Evolutionary conservation across 2,888 invertebrate species (phyloP), one percentile per base, ranked within the genome.

Genomic region (Neria commutata): DNA sequence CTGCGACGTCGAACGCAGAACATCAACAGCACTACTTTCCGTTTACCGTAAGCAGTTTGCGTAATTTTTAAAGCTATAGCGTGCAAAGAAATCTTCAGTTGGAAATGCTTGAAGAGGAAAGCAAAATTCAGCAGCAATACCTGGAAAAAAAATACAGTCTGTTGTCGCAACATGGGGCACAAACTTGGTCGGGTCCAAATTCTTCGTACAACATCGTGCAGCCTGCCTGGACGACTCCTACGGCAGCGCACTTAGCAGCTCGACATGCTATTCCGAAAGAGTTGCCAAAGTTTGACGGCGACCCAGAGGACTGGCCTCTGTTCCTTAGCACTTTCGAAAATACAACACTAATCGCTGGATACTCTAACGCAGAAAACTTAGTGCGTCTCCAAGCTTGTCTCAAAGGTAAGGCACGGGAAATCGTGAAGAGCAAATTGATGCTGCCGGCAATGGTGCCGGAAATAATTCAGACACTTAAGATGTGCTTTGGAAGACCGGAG

Each of bases 401-500:
- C 2, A 55, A 63, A 19, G 60, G 58, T 2, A 60, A 33, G 21
- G 54, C 52, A 2, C 48, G 40, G 3, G 56, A 59, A 1, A 10
- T 59, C 1, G 58, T 61, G n/a, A n/a, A n/a, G n/a, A n/a, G n/a
- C n/a, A 59, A 47, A 37, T 21, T 64, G 1, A 25, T 60, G 11
- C 6, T 55, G 19, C 58, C 58, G 17, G n/a, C 24, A 19, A 56
- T 60, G 57, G 60, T 60, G 0, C 54, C 62, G 2, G 56, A 56
- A 25, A 59, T 56, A 11, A 58, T 58, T 21, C 47, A 58, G 14
- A 58, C 58, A 5, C 33, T 63, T 5, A 24, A 25, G 24, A 57
- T 56, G 58, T 62, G 48, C 14, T 62, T 58, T 37, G 58, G 60
- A 1, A 25, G 56, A 23, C 60, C 60, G n/a, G 58, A 60, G 19